Conservation (phyloP, 2,113 vertebrate species). For the Heterochromis multidens region DNA sequence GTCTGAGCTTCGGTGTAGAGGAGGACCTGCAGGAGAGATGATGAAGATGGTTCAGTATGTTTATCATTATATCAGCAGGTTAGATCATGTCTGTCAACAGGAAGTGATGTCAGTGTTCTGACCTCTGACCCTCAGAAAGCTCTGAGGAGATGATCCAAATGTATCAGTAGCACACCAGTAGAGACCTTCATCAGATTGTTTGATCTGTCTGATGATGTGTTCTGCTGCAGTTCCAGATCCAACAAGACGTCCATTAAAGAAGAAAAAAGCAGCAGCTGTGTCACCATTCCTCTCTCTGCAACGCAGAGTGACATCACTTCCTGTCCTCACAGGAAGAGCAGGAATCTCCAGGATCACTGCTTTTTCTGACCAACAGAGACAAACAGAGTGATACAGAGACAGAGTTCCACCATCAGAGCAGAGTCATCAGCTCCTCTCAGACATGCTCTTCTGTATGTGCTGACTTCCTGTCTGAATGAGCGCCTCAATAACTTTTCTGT, state of each 20-base stretch:
- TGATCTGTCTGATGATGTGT: background rate
- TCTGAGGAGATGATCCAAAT: background rate
- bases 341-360: background rate
- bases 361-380: background rate
- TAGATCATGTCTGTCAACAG: background rate
- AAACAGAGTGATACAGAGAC: background rate
- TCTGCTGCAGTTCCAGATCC: background rate
- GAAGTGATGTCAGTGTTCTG: background rate
- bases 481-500: no score
- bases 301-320: background rate
- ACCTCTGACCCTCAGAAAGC: background rate
- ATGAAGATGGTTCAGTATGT: background rate
- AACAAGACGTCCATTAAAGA: background rate
- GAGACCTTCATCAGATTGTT: no score
- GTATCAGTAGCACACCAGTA: background rate
- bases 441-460: no score
- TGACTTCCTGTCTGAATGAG: no score
- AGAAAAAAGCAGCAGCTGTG: background rate
- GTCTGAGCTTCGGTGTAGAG: no score
- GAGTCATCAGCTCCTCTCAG: no score
- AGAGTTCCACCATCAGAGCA: no score
- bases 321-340: background rate
- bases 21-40: background rate
- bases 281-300: background rate
- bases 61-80: background rate